Conservation (phyloP, 2,888 invertebrate species). For the Neocrepidodera transversa region DNA sequence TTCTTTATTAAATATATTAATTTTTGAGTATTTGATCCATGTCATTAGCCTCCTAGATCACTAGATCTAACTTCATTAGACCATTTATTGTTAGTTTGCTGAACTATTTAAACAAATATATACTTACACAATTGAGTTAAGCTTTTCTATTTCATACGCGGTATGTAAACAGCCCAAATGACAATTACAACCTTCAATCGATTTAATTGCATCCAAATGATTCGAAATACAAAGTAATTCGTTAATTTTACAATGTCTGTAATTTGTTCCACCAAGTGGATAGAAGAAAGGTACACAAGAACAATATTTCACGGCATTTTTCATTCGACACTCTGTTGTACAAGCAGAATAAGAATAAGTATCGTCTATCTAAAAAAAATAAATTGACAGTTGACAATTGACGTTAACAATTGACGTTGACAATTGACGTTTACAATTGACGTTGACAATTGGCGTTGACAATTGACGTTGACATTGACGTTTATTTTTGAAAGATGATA, state of each 20-base stretch:
- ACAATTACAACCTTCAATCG: constrained; percentile 71
- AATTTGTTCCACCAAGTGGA: constrained; percentile 62
- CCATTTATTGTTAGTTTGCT: too few species aligned
- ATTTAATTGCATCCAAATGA: constrained; percentile 64
- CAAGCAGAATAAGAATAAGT: constrained; percentile 77
- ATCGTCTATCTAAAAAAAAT: constrained; percentile 45
- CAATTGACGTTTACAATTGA: too few species aligned
- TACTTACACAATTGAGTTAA: constrained; percentile 64
- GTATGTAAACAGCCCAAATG: constrained; percentile 78
- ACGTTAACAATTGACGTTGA: too few species aligned
- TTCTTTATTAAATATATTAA: too few species aligned
- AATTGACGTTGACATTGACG: too few species aligned
- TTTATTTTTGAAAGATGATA: too few species aligned
- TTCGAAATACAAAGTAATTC: constrained; percentile 69
- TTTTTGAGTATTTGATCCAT: too few species aligned
- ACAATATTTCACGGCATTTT: constrained; percentile 68
- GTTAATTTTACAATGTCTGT: constrained; percentile 66
- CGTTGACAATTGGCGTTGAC: too few species aligned
- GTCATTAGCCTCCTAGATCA: too few species aligned
- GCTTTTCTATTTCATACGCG: constrained; percentile 77
- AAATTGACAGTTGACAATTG: background rate
- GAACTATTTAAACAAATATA: too few species aligned
- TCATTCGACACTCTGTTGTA: constrained; percentile 77
- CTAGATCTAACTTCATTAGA: too few species aligned
- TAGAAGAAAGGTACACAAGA: constrained; percentile 78